These are phyloP conservation scores for Idaea straminata DNA, from an alignment of 2,888 invertebrate genomes.

Conservation along the genomic window DNA sequence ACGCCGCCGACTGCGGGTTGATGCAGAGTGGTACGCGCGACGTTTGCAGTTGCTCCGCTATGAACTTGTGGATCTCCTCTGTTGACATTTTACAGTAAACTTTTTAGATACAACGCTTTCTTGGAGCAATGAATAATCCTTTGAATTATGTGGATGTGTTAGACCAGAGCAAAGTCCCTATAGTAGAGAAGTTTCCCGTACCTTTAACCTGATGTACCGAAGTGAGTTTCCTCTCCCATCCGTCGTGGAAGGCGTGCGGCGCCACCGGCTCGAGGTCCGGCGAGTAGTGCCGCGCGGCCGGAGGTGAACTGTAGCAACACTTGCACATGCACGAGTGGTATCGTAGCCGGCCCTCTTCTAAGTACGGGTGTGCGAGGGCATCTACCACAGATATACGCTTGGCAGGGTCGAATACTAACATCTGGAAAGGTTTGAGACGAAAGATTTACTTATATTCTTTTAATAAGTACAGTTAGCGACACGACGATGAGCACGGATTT, in stretches of 20 bases:
- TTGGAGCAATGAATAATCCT: neutral
- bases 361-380: constrained; percentile 97
- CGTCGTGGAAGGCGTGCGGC: constrained; percentile 94
- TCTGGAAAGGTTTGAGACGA: constrained; percentile 80
- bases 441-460: neutral
- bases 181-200: constrained; percentile 47
- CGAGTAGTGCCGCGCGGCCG: constrained; percentile 88
- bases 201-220: constrained; percentile 97
- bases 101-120: neutral
- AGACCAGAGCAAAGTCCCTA: no score
- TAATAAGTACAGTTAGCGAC: no score
- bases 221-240: constrained; percentile 97
- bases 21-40: constrained; percentile 99
- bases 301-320: constrained; percentile 89
- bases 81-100: constrained; percentile 43
- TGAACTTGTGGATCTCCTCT: constrained; percentile 99
- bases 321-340: constrained; percentile 99
- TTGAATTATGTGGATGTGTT: no score
- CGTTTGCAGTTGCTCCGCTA: constrained; percentile 96
- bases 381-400: constrained; percentile 97
- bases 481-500: no score
- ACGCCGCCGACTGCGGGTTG: constrained; percentile 99
- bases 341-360: constrained; percentile 98
- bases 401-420: constrained; percentile 99
- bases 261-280: constrained; percentile 96